Base-by-base conservation (phyloP, 1,140 invertebrate genomes). In the Papilio polyxenes region DNA sequence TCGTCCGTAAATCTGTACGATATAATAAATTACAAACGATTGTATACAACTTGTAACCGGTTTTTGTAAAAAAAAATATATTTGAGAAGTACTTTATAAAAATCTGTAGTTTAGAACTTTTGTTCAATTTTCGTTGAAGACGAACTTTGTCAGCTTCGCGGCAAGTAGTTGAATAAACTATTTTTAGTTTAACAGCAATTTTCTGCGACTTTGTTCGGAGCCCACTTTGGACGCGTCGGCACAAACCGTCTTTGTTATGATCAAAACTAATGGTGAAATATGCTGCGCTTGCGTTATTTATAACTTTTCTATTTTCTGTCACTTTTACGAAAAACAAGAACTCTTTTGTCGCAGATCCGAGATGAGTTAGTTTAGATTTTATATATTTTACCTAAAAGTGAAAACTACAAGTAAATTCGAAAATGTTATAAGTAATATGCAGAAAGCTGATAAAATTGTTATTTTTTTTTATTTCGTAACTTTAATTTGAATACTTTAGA, bases 151-250 rank as follows among this genome's bases (percentile, higher is more conserved):
- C 65, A 72, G 65, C 11, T 31, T 72, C 31, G 5, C 65, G 17
- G 65, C n/a, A 72, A 72, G 65, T 62, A 62, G 59, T 72, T 72
- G 23, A 72, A 72, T 37, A 72, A 72, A 72, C 65, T 72, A 72
- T 72, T 72, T 72, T 72, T 72, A 72, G 65, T 72, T 37, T 40
- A 72, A 72, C 65, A 37, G 31, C 65, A 72, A 72, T 37, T 72
- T 72, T 72, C 65, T 37, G 65, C 11, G 62, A 37, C 15, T 40
- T 72, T 72, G 65, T 37, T 72, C 65, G 65, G 65, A 37, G 65
- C 31, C n/a, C 31, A 65, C 65, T 72, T 72, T 37, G 4, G 15
- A 72, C 65, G 31, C 65, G 13, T 37, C 65, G 65, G 31, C 65
- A 72, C 65, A 37, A 37, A 72, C 65, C 37, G 65, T 72, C 65